Evolutionary conservation across 1,140 invertebrate species (phyloP).

Genomic region (Aradophagus sp.): DNA sequence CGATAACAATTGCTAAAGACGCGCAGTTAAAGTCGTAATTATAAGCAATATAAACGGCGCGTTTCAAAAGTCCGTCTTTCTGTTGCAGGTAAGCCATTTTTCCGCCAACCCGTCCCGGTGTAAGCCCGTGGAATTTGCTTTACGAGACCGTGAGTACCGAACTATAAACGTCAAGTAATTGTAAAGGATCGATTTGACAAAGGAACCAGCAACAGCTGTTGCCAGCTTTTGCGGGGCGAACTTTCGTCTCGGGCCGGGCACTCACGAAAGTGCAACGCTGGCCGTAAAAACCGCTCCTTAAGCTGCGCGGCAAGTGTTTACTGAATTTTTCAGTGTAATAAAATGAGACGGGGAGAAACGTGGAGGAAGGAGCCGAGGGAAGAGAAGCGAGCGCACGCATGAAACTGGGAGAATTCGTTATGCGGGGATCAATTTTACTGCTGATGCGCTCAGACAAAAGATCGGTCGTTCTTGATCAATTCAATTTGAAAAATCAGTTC

Average conservation of each 20-base stretch:
- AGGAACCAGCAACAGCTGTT: conserved; percentile 53
- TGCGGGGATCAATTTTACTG: too few relatives aligned
- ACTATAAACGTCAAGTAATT: conserved; percentile 46
- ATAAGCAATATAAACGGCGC: too few relatives aligned
- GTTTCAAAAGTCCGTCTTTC: too few relatives aligned
- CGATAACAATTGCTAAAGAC: conserved; percentile 4
- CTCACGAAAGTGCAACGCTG: conserved; percentile 22
- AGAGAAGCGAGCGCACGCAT: too few relatives aligned
- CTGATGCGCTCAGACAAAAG: too few relatives aligned
- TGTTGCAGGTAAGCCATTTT: conserved; percentile 21
- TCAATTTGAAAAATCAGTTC: too few relatives aligned
- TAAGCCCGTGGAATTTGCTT: conserved; percentile 5
- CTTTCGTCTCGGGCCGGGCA: conserved; percentile 35
- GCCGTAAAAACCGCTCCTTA: conserved; percentile 23
- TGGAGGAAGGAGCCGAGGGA: too few relatives aligned
- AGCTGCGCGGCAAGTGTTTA: background rate
- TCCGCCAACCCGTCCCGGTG: background rate
- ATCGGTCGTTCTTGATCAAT: too few relatives aligned
- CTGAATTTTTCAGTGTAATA: too few relatives aligned
- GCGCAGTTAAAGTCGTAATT: conserved; percentile 3
- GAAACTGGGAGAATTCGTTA: too few relatives aligned
- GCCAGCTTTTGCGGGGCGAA: conserved; percentile 21
- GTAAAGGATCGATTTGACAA: conserved; percentile 53
- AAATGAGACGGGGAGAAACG: too few relatives aligned
- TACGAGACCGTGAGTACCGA: conserved; percentile 6